Evolutionary conservation across 2,797 vertebrate species (phyloP), one percentile per base, ranked within the genome.

Genomic region (Chelidonichthys spinosus): DNA sequence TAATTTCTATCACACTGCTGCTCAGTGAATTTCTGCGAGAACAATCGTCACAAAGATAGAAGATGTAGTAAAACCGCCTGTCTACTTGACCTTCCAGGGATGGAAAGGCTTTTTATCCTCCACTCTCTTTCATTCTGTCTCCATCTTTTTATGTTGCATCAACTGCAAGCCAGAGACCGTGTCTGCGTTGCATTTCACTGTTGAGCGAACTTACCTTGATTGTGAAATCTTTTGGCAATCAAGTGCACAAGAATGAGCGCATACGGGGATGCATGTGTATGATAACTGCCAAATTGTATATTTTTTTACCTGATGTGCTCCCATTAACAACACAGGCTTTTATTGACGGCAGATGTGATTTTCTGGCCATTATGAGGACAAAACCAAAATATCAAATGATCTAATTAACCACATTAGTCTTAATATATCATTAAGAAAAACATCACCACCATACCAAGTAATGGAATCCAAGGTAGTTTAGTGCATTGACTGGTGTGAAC

Each of bases 41-140:
- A 63, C 79, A 81, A 84, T 81, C 80, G 76, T 82, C 65, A 77
- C 81, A 78, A 50, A 84, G 71, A 89, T 72, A 63, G 74, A 60
- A 76, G 75, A 85, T 84, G 81, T 65, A 75, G 76, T 82, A 78
- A 85, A 91, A 87, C 76, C 74, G 78, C 63, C 77, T 61, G 81
- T 79, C 81, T 85, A 81, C 79, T 89, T 89, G 89, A 90, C 90
- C 89, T 92, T 93, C 83, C 72, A 58, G 53, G 59, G 87, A 84
- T 75, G 69, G 85, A 87, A 89, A 86, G 58, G 81, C 81, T 86
- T 90, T 89, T 87, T 67, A 84, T 88, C 56, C 62, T 69, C 47
- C 15, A 63, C 76, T 79, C 74, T 54, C 79, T 81, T 81, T 74
- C 66, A 79, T 78, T 85, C 72, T 59, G 79, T 53, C 73, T 47